phyloP scores from a whole-genome alignment of 2,113 vertebrate genomes.

The Sporophila hypoxantha region DNA sequence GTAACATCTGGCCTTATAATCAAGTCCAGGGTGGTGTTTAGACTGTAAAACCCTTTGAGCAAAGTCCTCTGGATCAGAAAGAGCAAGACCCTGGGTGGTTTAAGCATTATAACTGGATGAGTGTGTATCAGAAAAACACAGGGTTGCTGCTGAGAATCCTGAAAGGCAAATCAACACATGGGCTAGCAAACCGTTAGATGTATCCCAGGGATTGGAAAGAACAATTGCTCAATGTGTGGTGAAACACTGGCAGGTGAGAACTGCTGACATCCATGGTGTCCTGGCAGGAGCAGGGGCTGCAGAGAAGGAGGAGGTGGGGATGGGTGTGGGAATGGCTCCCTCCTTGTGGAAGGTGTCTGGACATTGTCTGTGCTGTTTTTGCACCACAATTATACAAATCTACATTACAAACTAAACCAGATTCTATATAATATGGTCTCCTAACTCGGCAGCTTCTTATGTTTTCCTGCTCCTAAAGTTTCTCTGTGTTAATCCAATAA shows the following conservation, averaged over 20 bases:
- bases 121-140: not conserved
- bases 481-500: not conserved
- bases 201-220: not conserved
- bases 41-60: not conserved
- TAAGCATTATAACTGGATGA: not conserved
- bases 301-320: not conserved
- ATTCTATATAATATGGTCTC: not conserved
- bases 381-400: not conserved
- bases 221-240: not conserved
- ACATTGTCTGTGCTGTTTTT: not conserved
- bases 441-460: not conserved
- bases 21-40: not conserved
- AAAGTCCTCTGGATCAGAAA: not conserved
- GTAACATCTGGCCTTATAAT: not conserved
- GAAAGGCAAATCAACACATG: not conserved
- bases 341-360: accelerated
- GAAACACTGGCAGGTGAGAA: not conserved
- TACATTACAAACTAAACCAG: not conserved
- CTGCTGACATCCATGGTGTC: not conserved
- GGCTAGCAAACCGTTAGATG: not conserved
- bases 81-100: not conserved
- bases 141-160: not conserved
- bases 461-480: not conserved
- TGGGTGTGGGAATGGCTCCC: not conserved
- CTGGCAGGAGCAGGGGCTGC: not conserved